Evolutionary conservation across 2,888 invertebrate species (phyloP), one percentile per base, ranked within the genome.

Genomic region (Lysandra bellargus): DNA sequence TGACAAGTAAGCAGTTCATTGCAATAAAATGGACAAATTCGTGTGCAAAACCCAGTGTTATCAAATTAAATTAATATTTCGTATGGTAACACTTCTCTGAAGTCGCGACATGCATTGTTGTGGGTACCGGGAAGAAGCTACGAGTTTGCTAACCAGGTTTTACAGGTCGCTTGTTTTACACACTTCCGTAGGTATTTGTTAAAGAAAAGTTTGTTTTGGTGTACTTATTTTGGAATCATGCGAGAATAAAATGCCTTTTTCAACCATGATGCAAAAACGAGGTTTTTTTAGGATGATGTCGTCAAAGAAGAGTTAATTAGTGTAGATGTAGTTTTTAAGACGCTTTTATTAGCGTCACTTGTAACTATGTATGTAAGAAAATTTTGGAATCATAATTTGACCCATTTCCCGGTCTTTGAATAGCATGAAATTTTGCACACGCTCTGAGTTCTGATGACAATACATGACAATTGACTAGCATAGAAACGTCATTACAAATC

Each of bases 21-120:
- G 64, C 30, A 69, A 69, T 69, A 12, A 69, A 61, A 61, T 12
- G 12, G 69, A 17, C 33, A 14, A 9, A 14, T 14, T 69, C 69
- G 77, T 9, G 14, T 78, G 77, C 76, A 76, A 44, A 76, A 53
- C 17, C 12, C 4, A 33, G 30, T 76, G 30, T 53, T 53, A 76
- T 53, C 49, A 57, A 57, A 76, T 76, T 53, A 76, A 30, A 76
- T 37, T 33, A 57, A 60, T 77, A 57, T 60, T 77, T 77, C n/a
- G 12, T 60, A 60, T 60, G 60, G 40, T n/a, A 77, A 60, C 60
- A 60, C 7, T 60, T 69, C 69, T 69, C 33, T 33, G 69, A 33
- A 69, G 69, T 37, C 69, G 33, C 69, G 69, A 37, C 69, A 69
- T 4, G 33, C 69, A 69, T 69, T 69, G 69, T 69, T 37, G 69